Evolutionary conservation across 2,113 vertebrate species (phyloP).

Genomic region (Mustela lutreola): DNA sequence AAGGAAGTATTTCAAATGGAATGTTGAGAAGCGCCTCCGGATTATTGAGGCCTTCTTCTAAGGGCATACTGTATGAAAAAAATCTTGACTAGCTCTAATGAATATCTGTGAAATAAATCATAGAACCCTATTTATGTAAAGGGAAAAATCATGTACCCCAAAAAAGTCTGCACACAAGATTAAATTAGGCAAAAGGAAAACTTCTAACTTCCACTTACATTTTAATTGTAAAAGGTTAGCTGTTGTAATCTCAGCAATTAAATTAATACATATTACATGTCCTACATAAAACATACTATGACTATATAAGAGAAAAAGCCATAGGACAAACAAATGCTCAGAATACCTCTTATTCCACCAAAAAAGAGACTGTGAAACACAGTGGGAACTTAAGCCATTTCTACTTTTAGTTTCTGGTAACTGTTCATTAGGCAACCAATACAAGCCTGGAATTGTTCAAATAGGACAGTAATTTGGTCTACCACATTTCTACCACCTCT

Average conservation of each 20-base stretch:
- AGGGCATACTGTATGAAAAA: neutral
- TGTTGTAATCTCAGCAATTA: slow-evolving; percentile 44
- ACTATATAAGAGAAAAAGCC: slow-evolving; percentile 45
- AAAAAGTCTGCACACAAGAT: neutral
- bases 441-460: neutral
- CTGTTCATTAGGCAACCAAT: neutral
- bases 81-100: neutral
- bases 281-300: slow-evolving; percentile 51
- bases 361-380: slow-evolving; percentile 21
- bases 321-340: slow-evolving; percentile 9
- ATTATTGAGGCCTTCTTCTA: neutral
- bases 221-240: slow-evolving; percentile 57
- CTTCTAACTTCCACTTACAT: slow-evolving; percentile 29
- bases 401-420: slow-evolving; percentile 47
- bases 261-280: slow-evolving; percentile 39
- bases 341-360: neutral
- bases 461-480: neutral
- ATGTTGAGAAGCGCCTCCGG: neutral
- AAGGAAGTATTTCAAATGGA: neutral
- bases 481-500: neutral
- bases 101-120: slow-evolving; percentile 25
- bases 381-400: slow-evolving; percentile 23
- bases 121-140: slow-evolving; percentile 29
- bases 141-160: neutral
- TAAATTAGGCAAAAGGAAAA: slow-evolving; percentile 58